Percentiles rank a stretch among this genome's conserved stretches.
Conservation (phyloP, 92 coral and sea anemone species). For the Pocillopora meandrina region DNA sequence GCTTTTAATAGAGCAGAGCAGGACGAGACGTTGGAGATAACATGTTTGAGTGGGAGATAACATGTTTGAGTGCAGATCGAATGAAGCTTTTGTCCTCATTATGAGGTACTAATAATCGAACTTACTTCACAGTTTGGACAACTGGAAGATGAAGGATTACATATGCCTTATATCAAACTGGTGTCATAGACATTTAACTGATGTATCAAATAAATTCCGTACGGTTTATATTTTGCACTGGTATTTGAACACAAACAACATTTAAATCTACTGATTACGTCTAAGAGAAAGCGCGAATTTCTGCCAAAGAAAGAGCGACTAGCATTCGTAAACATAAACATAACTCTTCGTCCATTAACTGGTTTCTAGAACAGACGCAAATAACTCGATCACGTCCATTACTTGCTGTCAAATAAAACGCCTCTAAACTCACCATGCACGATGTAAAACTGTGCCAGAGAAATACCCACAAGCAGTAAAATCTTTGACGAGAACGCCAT, state of each 20-base stretch:
- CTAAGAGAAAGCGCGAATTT: not conserved
- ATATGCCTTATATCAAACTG: not conserved
- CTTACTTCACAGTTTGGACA: not conserved
- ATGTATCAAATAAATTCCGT: not conserved
- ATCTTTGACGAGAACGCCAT: constrained; percentile 11
- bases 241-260: not conserved
- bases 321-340: not conserved
- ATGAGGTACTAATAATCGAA: not conserved
- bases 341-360: not conserved
- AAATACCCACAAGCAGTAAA: not conserved
- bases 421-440: constrained; percentile 20
- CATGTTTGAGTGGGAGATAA: not conserved
- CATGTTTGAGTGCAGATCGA: not conserved
- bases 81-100: not conserved
- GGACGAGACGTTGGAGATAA: not conserved
- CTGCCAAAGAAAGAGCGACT: not conserved
- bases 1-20: not conserved
- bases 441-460: not conserved
- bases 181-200: not conserved
- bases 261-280: not conserved
- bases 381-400: not conserved
- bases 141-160: not conserved
- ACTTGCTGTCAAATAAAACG: not conserved
- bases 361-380: not conserved
- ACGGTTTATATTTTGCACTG: too few relatives aligned